A percentile compares a stretch with the other conserved stretches of the same genome.
Conservation (phyloP, 2,888 invertebrate species). For the Phorcus lineatus region DNA sequence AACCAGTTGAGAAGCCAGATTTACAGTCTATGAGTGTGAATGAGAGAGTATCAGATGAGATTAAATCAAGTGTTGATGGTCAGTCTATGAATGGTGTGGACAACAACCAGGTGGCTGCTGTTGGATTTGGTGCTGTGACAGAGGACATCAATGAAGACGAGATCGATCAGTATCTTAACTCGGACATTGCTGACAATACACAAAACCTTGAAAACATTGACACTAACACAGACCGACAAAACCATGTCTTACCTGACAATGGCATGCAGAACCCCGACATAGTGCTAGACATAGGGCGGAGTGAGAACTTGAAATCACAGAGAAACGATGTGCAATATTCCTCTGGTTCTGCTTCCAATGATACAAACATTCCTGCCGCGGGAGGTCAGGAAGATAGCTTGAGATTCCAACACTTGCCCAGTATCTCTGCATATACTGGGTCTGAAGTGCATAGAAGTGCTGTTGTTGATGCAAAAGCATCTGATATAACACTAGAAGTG, state of each 20-base stretch:
- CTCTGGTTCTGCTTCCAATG: neutral
- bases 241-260: neutral
- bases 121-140: constrained; percentile 42
- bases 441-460: neutral
- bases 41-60: neutral
- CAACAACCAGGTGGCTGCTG: neutral
- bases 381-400: neutral
- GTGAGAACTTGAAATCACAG: neutral
- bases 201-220: neutral
- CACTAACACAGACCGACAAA: neutral
- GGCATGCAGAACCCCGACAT: constrained; percentile 15
- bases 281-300: neutral
- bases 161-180: constrained; percentile 54
- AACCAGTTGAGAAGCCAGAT: neutral
- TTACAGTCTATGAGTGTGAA: neutral
- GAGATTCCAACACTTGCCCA: neutral
- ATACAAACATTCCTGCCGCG: neutral
- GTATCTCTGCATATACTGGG: neutral
- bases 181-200: constrained; percentile 28
- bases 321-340: constrained; percentile 9
- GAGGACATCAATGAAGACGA: constrained; percentile 49
- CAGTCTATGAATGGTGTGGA: neutral
- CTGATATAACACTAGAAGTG: neutral
- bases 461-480: neutral
- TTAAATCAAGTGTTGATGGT: neutral